These are phyloP conservation scores for Cryptus armator DNA, from an alignment of 2,888 invertebrate genomes.

Conservation along the genomic window DNA sequence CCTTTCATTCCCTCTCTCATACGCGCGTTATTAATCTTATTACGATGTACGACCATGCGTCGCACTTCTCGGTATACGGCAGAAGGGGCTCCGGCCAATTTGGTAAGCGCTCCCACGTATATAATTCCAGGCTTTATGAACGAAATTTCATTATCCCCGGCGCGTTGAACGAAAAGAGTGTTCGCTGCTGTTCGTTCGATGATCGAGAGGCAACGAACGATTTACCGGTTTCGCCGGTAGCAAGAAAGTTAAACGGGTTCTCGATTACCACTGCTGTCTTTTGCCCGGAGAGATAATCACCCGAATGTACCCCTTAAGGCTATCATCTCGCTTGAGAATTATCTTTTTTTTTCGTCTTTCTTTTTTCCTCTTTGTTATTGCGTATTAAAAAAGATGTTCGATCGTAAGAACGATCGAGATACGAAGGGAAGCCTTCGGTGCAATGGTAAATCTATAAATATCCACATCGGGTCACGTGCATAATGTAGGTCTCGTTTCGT, in stretches of 20 bases:
- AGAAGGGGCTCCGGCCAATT: constrained; percentile 46
- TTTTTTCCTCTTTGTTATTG: neutral
- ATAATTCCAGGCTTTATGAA: constrained; percentile 54
- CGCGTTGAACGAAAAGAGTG: constrained; percentile 48
- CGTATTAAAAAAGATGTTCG: constrained; percentile 39
- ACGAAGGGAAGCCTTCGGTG: neutral
- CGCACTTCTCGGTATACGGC: constrained; percentile 50
- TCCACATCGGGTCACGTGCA: constrained; percentile 26
- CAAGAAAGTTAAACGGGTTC: constrained; percentile 69
- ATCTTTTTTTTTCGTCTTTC: constrained; percentile 18
- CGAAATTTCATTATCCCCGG: constrained; percentile 65
- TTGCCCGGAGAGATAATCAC: constrained; percentile 57
- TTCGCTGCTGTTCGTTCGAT: constrained; percentile 16
- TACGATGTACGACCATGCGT: constrained; percentile 51
- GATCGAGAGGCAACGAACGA: constrained; percentile 45
- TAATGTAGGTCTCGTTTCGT: neutral
- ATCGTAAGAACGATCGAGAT: constrained; percentile 10
- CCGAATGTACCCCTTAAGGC: constrained; percentile 53
- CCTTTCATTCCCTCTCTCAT: constrained; percentile 13
- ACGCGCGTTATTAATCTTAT: constrained; percentile 48
- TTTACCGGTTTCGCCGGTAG: constrained; percentile 69
- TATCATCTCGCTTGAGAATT: constrained; percentile 45
- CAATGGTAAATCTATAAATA: constrained; percentile 28
- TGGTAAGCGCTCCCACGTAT: constrained; percentile 57
- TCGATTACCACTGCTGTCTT: constrained; percentile 60